Evolutionary conservation across 2,113 vertebrate species (phyloP).

Genomic region (Aldabrachelys gigantea): DNA sequence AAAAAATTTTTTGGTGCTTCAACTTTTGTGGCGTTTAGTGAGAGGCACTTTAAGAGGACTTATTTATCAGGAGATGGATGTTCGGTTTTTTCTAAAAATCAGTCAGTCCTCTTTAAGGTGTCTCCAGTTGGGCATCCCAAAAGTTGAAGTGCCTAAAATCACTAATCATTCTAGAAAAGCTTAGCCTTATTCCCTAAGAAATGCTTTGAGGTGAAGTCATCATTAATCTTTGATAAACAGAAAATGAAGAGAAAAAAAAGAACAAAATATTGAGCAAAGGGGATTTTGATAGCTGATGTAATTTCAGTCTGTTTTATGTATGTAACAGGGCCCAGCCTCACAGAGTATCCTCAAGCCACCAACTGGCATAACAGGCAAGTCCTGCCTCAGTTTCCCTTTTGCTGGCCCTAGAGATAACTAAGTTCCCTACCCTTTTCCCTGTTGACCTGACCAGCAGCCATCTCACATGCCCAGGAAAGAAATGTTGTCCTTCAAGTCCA

Average conservation of each 20-base stretch:
- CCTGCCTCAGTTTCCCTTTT: no score
- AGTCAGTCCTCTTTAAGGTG: neutral
- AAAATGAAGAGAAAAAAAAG: neutral
- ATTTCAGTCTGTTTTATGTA: neutral
- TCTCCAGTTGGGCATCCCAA: neutral
- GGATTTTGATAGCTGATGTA: neutral
- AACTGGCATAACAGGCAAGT: no score
- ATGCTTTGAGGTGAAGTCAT: constrained; percentile 9
- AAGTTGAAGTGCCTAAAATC: neutral
- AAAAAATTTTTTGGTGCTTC: neutral
- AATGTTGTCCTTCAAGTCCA: no score
- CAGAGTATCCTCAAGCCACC: no score
- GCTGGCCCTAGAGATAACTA: no score
- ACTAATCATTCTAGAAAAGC: neutral
- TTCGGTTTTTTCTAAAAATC: neutral
- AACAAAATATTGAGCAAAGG: neutral
- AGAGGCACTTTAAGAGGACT: neutral
- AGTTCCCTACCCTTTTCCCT: no score
- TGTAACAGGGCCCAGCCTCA: no score
- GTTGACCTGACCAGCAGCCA: no score
- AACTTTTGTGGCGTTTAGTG: neutral
- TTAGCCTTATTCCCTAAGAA: neutral
- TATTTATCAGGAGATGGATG: neutral
- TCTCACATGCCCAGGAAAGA: no score
- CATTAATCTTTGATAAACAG: neutral